Base-by-base conservation (phyloP, 1,140 invertebrate genomes). In the Patella vulgata region DNA sequence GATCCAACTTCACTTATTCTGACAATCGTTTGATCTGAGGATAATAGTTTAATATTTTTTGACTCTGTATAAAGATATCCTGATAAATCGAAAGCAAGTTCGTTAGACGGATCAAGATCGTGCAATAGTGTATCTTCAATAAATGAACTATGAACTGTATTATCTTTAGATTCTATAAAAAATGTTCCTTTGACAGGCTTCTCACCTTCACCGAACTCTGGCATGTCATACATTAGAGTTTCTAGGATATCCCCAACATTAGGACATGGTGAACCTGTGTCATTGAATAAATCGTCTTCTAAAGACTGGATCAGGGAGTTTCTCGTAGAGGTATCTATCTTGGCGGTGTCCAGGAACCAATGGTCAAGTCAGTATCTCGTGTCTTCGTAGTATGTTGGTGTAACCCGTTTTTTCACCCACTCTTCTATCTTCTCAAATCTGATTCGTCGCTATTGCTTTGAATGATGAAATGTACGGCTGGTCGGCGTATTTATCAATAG, bases 181-280 rank as follows among this genome's bases (percentile, higher is more conserved):
- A 47, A 31, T 58, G 48, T 39, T n/a, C 12, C 23, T 21, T 39
- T 40, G 36, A n/a, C 23, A 23, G 28, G 21, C 23, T 48, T 43
- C 62, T 64, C 63, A 50, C 57, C 57, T 63, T 55, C 52, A 30
- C 46, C 17, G 25, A 61, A 55, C 21, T 44, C 43, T 21, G 62
- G 56, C 44, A 59, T 55, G 52, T 70, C 68, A 44, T 61, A 60
- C 40, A 70, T 62, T 50, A 70, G 55, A 40, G 68, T 54, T 59
- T 70, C 68, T 60, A 60, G 43, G 44, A 70, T 59, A 31, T 70
- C 68, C 59, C 63, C 68, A 27, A 66, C 28, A 47, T 43, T 66
- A 28, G 57, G 63, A 50, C 57, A 65, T 43, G 48, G 17, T 33
- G 44, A 11, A 25, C 42, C 47, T 47, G 52, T 23, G 44, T 55